Percentiles rank a stretch among this genome's conserved stretches.
These are phyloP conservation scores for Spodoptera picta DNA, from an alignment of 2,888 invertebrate species.

Conservation along the genomic window DNA sequence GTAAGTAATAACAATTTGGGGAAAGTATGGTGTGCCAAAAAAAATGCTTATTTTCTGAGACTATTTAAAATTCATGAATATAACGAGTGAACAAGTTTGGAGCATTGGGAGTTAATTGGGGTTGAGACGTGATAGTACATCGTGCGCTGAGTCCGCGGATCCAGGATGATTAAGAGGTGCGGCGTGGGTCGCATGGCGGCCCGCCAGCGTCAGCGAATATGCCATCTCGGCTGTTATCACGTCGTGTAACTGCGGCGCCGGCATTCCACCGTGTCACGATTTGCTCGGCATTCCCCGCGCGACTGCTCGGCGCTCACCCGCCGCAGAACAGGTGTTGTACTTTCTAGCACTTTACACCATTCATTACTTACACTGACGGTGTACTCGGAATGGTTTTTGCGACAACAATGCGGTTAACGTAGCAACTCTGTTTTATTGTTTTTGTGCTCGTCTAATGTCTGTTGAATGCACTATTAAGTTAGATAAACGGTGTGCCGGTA, in stretches of 20 bases:
- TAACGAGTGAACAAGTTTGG: slow-evolving; percentile 50
- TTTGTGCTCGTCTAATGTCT: slow-evolving; percentile 54
- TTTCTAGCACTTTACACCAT: slow-evolving; percentile 63
- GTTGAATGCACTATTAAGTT: slow-evolving; percentile 51
- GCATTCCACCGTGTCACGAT: slow-evolving; percentile 57
- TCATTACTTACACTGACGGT: slow-evolving; percentile 68
- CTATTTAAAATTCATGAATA: slow-evolving; percentile 58
- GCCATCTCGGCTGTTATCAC: slow-evolving; percentile 63
- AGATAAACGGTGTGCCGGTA: slow-evolving; percentile 39
- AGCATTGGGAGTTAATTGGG: slow-evolving; percentile 65
- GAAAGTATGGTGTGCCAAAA: slow-evolving; percentile 65
- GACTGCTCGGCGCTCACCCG: slow-evolving; percentile 21
- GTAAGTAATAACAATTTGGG: slow-evolving; percentile 68
- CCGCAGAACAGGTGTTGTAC: slow-evolving; percentile 51
- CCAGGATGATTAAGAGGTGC: slow-evolving; percentile 64
- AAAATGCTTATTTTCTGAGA: slow-evolving; percentile 55
- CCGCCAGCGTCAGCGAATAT: slow-evolving; percentile 66
- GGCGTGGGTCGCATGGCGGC: slow-evolving; percentile 48
- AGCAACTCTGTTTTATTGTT: slow-evolving; percentile 59
- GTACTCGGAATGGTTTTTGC: slow-evolving; percentile 61
- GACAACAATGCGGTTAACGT: slow-evolving; percentile 51
- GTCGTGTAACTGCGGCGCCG: slow-evolving; percentile 52
- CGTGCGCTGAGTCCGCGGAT: slow-evolving; percentile 64
- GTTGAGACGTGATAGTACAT: slow-evolving; percentile 61
- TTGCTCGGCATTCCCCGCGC: slow-evolving; percentile 41